Conservation (phyloP, 2,113 vertebrate species). For the Platycercus adscitus region DNA sequence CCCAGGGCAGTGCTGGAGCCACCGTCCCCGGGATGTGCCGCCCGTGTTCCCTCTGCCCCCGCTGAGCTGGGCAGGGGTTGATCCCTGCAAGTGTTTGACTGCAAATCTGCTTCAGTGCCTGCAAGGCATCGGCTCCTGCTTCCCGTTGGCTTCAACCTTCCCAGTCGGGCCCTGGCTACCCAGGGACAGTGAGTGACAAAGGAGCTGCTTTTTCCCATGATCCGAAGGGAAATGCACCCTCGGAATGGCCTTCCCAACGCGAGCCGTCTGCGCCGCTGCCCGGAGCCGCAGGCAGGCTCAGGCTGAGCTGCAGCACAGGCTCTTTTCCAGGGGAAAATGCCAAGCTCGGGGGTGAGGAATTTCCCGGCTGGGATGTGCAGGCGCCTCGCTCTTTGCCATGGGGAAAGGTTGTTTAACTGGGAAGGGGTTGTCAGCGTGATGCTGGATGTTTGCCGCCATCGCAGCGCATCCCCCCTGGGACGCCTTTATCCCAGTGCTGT, state of each 20-base stretch:
- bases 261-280: slow-evolving; percentile 7
- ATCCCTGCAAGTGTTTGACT: background rate
- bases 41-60: background rate
- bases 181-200: slow-evolving; percentile 54
- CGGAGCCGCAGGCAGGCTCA: background rate
- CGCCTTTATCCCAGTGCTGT: background rate
- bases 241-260: slow-evolving; percentile 21
- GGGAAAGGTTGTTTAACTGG: background rate
- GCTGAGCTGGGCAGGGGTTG: background rate
- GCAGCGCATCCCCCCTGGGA: background rate
- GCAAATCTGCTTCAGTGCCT: background rate
- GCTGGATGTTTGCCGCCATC: background rate
- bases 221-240: slow-evolving; percentile 55
- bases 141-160: background rate
- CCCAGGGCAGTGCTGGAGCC: background rate
- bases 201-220: slow-evolving; percentile 43
- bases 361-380: background rate
- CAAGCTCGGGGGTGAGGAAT: background rate
- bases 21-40: background rate
- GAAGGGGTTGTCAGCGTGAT: accelerated
- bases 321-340: background rate
- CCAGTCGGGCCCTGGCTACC: slow-evolving; percentile 31
- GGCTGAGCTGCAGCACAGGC: background rate
- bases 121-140: slow-evolving; percentile 30
- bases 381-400: accelerated